Conservation (phyloP, 2,797 vertebrate species). For the Poliocrania exsul region DNA sequence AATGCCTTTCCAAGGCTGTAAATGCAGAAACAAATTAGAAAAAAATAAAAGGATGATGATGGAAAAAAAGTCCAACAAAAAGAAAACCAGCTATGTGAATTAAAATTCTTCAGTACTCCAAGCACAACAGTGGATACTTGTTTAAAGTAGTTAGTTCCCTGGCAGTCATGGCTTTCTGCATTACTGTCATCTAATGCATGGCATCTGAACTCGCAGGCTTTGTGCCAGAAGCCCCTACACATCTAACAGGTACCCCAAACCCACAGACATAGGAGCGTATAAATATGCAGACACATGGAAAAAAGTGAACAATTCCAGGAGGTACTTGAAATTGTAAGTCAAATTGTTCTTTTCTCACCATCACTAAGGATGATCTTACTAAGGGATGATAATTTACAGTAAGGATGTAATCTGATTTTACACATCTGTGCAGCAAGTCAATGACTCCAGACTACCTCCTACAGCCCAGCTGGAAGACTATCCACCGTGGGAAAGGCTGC, state of each 20-base stretch:
- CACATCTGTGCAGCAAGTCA: neutral
- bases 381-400: neutral
- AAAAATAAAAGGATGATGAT: neutral
- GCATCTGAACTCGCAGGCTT: neutral
- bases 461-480: neutral
- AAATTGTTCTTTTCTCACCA: neutral
- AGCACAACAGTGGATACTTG: neutral
- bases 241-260: neutral
- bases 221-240: neutral
- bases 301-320: neutral
- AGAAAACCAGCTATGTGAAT: neutral
- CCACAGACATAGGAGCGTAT: neutral
- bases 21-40: neutral
- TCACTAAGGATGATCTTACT: neutral
- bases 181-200: fast-evolving
- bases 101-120: neutral
- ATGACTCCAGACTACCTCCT: neutral
- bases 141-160: neutral
- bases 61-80: neutral
- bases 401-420: neutral
- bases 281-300: neutral
- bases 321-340: neutral
- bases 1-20: neutral
- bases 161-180: neutral
- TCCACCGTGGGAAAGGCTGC: neutral